These are phyloP conservation scores for Omphaloscelis lunosa DNA, from an alignment of 2,888 invertebrate species.

Conservation along the genomic window DNA sequence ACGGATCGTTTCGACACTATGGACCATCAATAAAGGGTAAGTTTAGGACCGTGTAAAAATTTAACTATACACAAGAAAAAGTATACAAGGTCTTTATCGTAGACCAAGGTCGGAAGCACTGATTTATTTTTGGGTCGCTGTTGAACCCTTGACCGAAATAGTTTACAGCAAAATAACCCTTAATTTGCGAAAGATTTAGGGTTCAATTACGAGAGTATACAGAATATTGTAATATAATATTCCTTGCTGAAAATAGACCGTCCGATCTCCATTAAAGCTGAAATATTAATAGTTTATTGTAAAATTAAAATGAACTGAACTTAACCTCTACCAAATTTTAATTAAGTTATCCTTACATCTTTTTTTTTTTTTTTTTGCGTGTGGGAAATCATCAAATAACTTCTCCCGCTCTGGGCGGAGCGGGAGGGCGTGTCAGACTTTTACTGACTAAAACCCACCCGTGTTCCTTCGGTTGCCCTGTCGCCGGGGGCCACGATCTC, in stretches of 20 bases:
- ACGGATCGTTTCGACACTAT: background rate
- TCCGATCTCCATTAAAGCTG: background rate
- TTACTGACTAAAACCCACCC: too few relatives aligned
- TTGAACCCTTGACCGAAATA: conserved; percentile 14
- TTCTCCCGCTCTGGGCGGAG: too few relatives aligned
- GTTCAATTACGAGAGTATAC: background rate
- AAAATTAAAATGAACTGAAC: too few relatives aligned
- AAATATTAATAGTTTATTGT: conserved; percentile 5
- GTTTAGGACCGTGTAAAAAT: background rate
- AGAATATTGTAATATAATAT: conserved; percentile 14
- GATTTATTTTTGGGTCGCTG: conserved; percentile 22
- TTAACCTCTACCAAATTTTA: too few relatives aligned
- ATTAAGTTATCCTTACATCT: too few relatives aligned
- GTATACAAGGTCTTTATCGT: background rate
- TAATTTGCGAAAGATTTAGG: conserved; percentile 11
- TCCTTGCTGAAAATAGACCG: background rate
- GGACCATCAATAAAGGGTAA: background rate
- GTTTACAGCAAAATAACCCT: conserved; percentile 22
- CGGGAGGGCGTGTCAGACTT: too few relatives aligned
- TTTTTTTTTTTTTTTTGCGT: too few relatives aligned
- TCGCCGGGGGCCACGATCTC: too few relatives aligned
- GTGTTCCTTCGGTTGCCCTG: too few relatives aligned
- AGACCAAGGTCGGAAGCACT: background rate
- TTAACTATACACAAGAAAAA: background rate
- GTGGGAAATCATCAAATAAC: too few relatives aligned